Evolutionary conservation across 2,113 vertebrate species (phyloP), one percentile per base, ranked within the genome.

Genomic region (Peucedramus taeniatus): DNA sequence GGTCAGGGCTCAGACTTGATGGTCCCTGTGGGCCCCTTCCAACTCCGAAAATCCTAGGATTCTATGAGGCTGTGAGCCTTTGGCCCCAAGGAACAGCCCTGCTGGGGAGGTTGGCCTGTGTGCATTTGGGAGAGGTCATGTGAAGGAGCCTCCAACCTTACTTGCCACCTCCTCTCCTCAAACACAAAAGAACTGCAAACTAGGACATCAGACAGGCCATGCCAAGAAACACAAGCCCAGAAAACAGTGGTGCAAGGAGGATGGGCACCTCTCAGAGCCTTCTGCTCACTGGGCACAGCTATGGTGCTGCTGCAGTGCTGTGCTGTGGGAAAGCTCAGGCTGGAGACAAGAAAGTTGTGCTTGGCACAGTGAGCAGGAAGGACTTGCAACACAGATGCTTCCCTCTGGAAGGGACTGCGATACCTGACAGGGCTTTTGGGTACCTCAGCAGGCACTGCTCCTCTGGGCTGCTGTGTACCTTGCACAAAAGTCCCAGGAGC

Each of bases 291-390:
- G 3, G 44, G 39, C 37, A 83, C 50, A 70, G 61, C 64, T 7
- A 23, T 0, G 0, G 49, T 33, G 82, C 57, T 37, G 54, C 45
- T 1, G 9, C 69, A 53, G 11, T 4, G 35, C 76, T 37, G 66
- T 2, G 7, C 47, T 24, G 2, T 1, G 37, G 72, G 60, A 69
- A 78, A 84, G 30, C 47, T 93, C 49, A 50, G 61, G 16, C 39
- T 47, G 35, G 40, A 78, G 65, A 61, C 61, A 69, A 42, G 24
- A 3, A 81, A 68, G 56, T 11, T 68, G 30, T 10, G 11, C 39
- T 53, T 31, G 56, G 69, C 60, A 44, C 31, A 74, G 56, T 0
- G 2, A 81, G 44, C 15, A 61, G 45, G 33, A 31, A 69, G 11
- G 57, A 64, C 65, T 15, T 3, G 2, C 33, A 53, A 57, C 31